Percentiles rank a stretch among this genome's conserved stretches.
Conservation (phyloP, 2,797 vertebrate genomes). For the Silurus aristotelis region DNA sequence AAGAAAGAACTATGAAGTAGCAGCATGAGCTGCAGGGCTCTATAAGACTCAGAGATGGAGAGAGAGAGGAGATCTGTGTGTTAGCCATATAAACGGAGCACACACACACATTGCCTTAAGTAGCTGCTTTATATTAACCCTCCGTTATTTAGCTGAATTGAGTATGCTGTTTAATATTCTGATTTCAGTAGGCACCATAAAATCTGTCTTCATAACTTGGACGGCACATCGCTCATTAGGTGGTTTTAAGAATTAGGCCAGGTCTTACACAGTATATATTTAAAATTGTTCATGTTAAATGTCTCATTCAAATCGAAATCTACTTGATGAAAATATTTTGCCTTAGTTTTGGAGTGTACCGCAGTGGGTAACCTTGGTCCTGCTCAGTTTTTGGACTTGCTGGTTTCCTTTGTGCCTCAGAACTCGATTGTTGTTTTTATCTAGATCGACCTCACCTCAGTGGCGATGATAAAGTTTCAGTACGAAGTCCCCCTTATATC, state of each 20-base stretch:
- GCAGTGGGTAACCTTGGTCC: constrained; percentile 49
- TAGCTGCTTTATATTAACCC: constrained; percentile 64
- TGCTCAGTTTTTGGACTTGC: constrained; percentile 31
- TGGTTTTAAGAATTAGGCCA: constrained; percentile 43
- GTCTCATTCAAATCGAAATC: constrained; percentile 54
- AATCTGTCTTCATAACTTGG: constrained; percentile 28
- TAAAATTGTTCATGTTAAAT: constrained; percentile 34
- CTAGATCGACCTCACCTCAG: constrained; percentile 49
- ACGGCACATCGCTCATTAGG: constrained; percentile 19
- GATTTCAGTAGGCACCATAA: constrained; percentile 44
- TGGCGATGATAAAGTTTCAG: constrained; percentile 47
- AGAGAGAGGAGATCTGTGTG: constrained; percentile 61
- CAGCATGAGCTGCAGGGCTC: constrained; percentile 44
- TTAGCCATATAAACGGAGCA: constrained; percentile 72
- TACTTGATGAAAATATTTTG: constrained; percentile 59
- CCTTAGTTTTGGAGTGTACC: constrained; percentile 56
- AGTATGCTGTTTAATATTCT: constrained; percentile 47
- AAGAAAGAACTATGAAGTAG: constrained; percentile 40
- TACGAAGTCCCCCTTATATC: constrained; percentile 45
- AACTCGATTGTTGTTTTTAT: constrained; percentile 57
- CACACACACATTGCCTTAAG: constrained; percentile 80
- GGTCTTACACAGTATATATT: constrained; percentile 33
- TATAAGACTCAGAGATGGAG: constrained; percentile 45
- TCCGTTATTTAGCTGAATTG: constrained; percentile 52
- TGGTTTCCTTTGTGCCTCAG: constrained; percentile 55